phyloP scores from a whole-genome alignment of 1,140 invertebrate genomes.

The Pogonus chalceus region DNA sequence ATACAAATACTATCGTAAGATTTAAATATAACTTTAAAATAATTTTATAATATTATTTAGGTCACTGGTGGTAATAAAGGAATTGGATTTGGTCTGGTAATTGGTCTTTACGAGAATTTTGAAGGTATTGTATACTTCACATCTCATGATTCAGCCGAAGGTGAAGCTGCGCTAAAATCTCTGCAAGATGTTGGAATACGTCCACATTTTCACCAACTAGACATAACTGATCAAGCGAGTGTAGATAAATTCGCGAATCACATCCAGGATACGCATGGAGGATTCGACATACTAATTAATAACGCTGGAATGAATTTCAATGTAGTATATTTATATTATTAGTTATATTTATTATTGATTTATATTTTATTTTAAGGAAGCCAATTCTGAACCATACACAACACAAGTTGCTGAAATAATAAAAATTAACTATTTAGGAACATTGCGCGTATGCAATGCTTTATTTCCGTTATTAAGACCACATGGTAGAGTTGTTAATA shows the following conservation, averaged over 20 bases:
- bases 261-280: constrained; percentile 54
- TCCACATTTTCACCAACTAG: constrained; percentile 51
- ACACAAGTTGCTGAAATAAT: constrained; percentile 62
- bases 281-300: constrained; percentile 72
- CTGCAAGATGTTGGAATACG: constrained; percentile 42
- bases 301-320: constrained; percentile 76
- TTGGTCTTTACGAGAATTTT: constrained; percentile 48
- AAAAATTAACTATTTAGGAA: constrained; percentile 56
- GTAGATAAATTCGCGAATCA: constrained; percentile 41
- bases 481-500: constrained; percentile 60
- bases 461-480: constrained; percentile 58
- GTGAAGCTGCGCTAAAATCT: constrained; percentile 41
- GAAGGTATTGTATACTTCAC: constrained; percentile 49
- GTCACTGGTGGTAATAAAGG: constrained; percentile 71
- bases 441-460: constrained; percentile 48
- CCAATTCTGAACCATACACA: constrained; percentile 47
- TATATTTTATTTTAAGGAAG: constrained; percentile 23
- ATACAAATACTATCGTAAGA: not conserved
- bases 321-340: constrained; percentile 24
- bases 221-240: constrained; percentile 45
- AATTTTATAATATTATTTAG: constrained; percentile 17
- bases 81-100: constrained; percentile 59
- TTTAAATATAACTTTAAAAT: not conserved
- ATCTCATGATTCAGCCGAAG: constrained; percentile 43
- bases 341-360: not conserved